Conservation (phyloP, 2,888 invertebrate genomes). For the Callimorpha dominula region DNA sequence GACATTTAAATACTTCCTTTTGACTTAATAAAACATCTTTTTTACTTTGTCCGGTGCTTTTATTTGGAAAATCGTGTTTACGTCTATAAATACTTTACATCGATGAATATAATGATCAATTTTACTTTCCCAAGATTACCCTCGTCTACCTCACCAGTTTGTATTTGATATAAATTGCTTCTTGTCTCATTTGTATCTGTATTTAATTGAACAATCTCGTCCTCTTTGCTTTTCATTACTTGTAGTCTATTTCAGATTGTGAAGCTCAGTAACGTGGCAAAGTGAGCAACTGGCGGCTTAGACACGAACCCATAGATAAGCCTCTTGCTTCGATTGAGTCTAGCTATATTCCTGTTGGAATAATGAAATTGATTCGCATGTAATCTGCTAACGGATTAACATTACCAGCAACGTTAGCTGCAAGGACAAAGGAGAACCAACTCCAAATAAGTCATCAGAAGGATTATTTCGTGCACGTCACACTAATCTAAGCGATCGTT, state of each 20-base stretch:
- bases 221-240: slow-evolving; percentile 51
- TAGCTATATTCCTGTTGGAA: slow-evolving; percentile 62
- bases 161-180: not conserved
- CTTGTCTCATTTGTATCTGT: not conserved
- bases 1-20: slow-evolving; percentile 10
- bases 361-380: slow-evolving; percentile 71
- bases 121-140: not conserved
- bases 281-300: slow-evolving; percentile 67
- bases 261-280: slow-evolving; percentile 70
- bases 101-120: not conserved
- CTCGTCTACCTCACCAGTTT: not conserved
- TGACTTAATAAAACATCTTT: not conserved
- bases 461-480: slow-evolving; percentile 40
- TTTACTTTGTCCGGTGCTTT: not conserved
- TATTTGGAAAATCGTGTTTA: not conserved
- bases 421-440: slow-evolving; percentile 65
- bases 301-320: slow-evolving; percentile 65
- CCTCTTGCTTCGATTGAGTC: slow-evolving; percentile 65
- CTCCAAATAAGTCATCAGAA: slow-evolving; percentile 48
- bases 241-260: slow-evolving; percentile 45
- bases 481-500: slow-evolving; percentile 34
- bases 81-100: not conserved
- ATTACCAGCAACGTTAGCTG: slow-evolving; percentile 60
- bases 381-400: slow-evolving; percentile 71
- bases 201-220: slow-evolving; percentile 1